Evolutionary conservation across 2,113 vertebrate genomes (phyloP).

Genomic region (Planiliza haematocheilus): DNA sequence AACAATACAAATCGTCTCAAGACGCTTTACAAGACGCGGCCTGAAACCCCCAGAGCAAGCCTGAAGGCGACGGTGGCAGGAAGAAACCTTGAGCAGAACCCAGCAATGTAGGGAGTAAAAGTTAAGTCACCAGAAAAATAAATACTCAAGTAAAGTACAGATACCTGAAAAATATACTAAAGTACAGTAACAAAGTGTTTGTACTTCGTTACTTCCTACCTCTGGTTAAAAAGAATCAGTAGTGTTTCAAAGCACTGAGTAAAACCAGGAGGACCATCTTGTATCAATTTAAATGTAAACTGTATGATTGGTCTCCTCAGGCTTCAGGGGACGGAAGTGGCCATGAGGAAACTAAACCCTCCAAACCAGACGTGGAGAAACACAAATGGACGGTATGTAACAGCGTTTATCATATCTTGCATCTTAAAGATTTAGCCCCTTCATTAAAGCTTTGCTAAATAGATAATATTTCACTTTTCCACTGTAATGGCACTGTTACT

Average conservation of each 20-base stretch:
- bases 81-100: no score
- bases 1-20: no score
- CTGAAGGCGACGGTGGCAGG: no score
- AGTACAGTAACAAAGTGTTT: no score
- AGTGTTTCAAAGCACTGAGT: neutral
- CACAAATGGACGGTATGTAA: constrained; percentile 60
- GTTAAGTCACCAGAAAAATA: no score
- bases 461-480: neutral
- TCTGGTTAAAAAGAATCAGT: neutral
- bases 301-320: constrained; percentile 52
- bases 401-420: neutral
- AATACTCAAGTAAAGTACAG: no score
- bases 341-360: constrained; percentile 21
- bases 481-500: neutral
- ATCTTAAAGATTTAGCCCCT: neutral
- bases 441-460: neutral
- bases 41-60: no score
- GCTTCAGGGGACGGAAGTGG: constrained; percentile 78
- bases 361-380: constrained; percentile 29
- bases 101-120: no score
- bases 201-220: no score
- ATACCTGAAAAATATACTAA: no score
- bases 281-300: constrained; percentile 13
- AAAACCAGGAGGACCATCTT: constrained; percentile 2
- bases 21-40: no score